Evolutionary conservation across 2,888 invertebrate genomes (phyloP).

Genomic region (Sicus ferrugineus): DNA sequence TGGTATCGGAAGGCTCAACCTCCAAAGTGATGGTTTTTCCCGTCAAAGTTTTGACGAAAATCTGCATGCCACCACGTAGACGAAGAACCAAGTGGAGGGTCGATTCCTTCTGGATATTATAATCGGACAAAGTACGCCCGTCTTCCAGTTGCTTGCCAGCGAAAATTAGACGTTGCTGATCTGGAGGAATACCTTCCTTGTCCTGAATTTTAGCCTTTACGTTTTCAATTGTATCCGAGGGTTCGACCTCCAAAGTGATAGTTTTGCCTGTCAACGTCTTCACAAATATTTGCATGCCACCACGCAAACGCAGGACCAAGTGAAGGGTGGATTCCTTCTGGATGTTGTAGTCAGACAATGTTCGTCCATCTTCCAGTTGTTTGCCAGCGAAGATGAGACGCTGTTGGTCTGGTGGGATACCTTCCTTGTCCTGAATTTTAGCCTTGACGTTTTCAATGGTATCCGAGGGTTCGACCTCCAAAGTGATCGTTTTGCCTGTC

Average conservation of each 20-base stretch:
- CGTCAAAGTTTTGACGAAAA: constrained; percentile 43
- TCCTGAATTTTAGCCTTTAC: constrained; percentile 45
- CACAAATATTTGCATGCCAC: constrained; percentile 46
- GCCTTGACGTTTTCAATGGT: constrained; percentile 56
- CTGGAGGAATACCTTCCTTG: constrained; percentile 47
- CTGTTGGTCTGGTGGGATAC: constrained; percentile 58
- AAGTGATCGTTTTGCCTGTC: constrained; percentile 55
- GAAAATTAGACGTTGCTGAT: constrained; percentile 45
- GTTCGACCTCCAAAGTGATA: constrained; percentile 44
- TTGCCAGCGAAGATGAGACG: constrained; percentile 59
- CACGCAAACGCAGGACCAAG: constrained; percentile 45
- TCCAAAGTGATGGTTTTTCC: constrained; percentile 45
- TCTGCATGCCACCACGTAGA: constrained; percentile 46
- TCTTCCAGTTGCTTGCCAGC: constrained; percentile 46
- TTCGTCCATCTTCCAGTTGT: constrained; percentile 58
- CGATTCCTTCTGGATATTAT: constrained; percentile 45
- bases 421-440: constrained; percentile 58
- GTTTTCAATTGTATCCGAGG: constrained; percentile 44
- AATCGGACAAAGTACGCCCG: constrained; percentile 44
- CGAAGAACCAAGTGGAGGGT: constrained; percentile 43
- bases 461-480: constrained; percentile 55
- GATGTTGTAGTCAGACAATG: constrained; percentile 48
- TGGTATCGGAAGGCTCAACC: constrained; percentile 44
- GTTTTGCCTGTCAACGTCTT: constrained; percentile 46
- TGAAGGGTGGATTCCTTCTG: constrained; percentile 45